Percentiles rank a stretch among this genome's conserved stretches.
Conservation (phyloP, 23 tunicate species). For the Clavelina lepadiformis region DNA sequence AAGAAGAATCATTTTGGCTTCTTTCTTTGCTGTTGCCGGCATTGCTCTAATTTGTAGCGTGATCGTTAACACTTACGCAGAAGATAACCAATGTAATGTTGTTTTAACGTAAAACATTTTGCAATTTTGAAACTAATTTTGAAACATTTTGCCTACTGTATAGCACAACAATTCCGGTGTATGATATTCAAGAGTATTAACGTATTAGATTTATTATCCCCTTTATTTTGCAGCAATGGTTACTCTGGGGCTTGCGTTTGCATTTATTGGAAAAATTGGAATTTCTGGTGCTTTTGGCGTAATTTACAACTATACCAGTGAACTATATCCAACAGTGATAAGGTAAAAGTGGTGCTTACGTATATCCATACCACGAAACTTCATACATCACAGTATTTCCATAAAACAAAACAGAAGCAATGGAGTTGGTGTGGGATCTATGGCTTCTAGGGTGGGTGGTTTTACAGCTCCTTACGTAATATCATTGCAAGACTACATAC, state of each 20-base stretch:
- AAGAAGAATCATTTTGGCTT: slow-evolving; percentile 24
- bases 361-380: too few species aligned
- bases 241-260: slow-evolving; percentile 29
- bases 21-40: slow-evolving; percentile 31
- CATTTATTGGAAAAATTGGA: slow-evolving; percentile 49
- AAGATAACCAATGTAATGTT: too few species aligned
- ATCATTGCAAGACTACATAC: slow-evolving; percentile 30
- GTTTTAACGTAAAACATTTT: too few species aligned
- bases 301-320: slow-evolving; percentile 41
- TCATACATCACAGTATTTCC: too few species aligned
- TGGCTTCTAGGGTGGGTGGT: slow-evolving; percentile 56
- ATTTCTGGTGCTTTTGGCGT: slow-evolving; percentile 34
- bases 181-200: too few species aligned
- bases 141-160: too few species aligned
- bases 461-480: slow-evolving; percentile 56
- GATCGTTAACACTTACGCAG: too few species aligned
- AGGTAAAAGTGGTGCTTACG: slow-evolving; percentile 42
- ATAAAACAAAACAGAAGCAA: too few species aligned
- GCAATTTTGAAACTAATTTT: too few species aligned
- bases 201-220: too few species aligned
- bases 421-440: slow-evolving; percentile 59
- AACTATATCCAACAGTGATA: slow-evolving; percentile 58
- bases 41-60: slow-evolving; percentile 23
- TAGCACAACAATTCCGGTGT: too few species aligned
- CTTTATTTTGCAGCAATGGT: slow-evolving; percentile 26